Base-by-base conservation (phyloP, 2,888 invertebrate species). In the Cataglyphis livida region DNA sequence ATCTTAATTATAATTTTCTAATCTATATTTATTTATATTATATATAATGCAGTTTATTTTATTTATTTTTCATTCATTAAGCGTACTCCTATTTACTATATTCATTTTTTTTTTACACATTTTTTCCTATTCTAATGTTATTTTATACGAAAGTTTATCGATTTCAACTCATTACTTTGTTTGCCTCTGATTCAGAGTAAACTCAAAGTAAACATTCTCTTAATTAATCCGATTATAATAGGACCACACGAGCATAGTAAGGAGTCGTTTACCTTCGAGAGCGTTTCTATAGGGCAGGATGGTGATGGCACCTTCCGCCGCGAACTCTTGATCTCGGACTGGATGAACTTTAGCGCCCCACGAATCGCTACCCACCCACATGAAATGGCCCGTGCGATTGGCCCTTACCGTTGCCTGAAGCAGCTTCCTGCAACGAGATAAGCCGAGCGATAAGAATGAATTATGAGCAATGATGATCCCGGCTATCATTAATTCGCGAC, bases 311-410 rank as follows among this genome's bases (percentile, higher is more conserved):
- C 96, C 96, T 88, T 95, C 95, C 21, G 96, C 96, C 0, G 95
- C 95, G 90, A 94, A 95, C 92, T 96, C 96, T 88, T 96, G 96
- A 84, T 96, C 96, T 84, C 95, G 94, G 0, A 96, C 96, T 0
- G 96, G 96, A 91, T 96, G 95, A 70, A 95, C 95, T 93, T 96
- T 96, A 57, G 96, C 96, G 28, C 97, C 97, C 97, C 97, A 97
- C 0, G 96, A 96, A 93, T 97, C 97, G 88, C 96, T 97, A 21
- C 96, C 97, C 62, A 97, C 95, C 96, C 97, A 97, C 91, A 96
- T 95, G 90, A 96, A 97, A 85, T 96, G 95, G 9, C 95, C 95
- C 0, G 95, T 95, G 84, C 95, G 95, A 92, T 96, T 96, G 7
- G 96, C 96, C 41, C 95, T 95, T 73, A 96, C 95, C 1, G 96